Evolutionary conservation across 2,888 invertebrate species (phyloP).

Genomic region (Eupithecia inturbata): DNA sequence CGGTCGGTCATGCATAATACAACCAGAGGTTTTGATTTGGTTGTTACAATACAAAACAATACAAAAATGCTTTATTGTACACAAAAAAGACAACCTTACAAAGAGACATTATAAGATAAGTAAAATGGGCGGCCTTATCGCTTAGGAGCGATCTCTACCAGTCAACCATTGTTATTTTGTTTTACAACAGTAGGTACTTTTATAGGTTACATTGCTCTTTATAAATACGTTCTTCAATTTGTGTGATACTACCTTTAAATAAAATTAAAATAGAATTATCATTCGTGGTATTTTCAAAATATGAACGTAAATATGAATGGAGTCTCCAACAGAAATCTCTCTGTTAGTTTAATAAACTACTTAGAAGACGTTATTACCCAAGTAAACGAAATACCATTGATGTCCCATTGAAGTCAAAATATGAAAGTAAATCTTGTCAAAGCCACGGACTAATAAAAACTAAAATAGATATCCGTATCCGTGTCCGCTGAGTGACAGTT

Average conservation of each 20-base stretch:
- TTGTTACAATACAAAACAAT: no score
- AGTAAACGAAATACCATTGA: conserved; percentile 36
- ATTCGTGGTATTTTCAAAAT: neutral
- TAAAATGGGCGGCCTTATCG: no score
- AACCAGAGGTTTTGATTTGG: neutral
- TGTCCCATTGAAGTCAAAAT: conserved; percentile 33
- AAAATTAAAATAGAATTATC: neutral
- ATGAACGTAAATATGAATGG: neutral
- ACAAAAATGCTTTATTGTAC: no score
- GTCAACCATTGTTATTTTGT: no score
- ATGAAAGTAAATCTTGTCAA: conserved; percentile 32
- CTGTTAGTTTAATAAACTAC: neutral
- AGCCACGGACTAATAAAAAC: conserved; percentile 40
- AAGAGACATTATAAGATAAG: no score
- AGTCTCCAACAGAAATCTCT: neutral
- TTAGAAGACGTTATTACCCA: conserved; percentile 13
- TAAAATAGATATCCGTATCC: conserved; percentile 77
- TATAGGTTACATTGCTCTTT: neutral
- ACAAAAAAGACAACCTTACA: no score
- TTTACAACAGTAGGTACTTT: neutral
- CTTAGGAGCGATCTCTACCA: no score
- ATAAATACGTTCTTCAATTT: neutral
- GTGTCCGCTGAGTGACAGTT: conserved; percentile 70
- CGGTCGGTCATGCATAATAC: neutral
- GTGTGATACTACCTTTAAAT: neutral